phyloP scores from a whole-genome alignment of 2,888 invertebrate genomes.

The Drosophila imparisetae region DNA sequence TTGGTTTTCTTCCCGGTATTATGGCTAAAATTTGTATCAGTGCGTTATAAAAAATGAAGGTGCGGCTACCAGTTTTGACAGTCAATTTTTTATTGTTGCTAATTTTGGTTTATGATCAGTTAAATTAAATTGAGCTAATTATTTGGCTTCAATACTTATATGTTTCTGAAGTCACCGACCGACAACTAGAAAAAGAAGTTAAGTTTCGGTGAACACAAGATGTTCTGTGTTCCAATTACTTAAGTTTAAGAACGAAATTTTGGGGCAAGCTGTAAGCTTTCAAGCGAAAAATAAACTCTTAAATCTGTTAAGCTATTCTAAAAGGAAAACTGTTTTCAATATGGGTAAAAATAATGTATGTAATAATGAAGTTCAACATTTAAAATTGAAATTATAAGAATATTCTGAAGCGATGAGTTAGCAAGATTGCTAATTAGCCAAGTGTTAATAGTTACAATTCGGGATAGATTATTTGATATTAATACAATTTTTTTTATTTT shows the following conservation, averaged over 20 bases:
- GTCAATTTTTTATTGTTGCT: background rate
- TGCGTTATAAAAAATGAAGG: background rate
- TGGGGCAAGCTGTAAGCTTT: too few species aligned
- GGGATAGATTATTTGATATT: background rate
- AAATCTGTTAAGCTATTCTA: too few species aligned
- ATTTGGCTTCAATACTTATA: background rate
- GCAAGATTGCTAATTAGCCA: background rate
- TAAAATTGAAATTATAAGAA: background rate
- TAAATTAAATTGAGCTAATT: background rate
- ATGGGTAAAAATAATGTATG: background rate
- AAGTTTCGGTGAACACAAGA: background rate
- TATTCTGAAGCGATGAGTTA: background rate
- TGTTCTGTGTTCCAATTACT: background rate
- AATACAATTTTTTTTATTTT: background rate
- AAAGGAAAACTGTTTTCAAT: background rate
- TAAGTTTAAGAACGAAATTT: background rate
- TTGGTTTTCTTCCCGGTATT: background rate
- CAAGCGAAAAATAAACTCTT: too few species aligned
- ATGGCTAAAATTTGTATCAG: background rate
- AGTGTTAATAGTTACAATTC: background rate
- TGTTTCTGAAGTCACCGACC: background rate
- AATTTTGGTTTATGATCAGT: background rate
- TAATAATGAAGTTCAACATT: background rate
- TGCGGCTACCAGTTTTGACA: background rate
- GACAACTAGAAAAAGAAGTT: background rate